phyloP scores from a whole-genome alignment of 2,888 invertebrate genomes.

The Drosophila pegasa region DNA sequence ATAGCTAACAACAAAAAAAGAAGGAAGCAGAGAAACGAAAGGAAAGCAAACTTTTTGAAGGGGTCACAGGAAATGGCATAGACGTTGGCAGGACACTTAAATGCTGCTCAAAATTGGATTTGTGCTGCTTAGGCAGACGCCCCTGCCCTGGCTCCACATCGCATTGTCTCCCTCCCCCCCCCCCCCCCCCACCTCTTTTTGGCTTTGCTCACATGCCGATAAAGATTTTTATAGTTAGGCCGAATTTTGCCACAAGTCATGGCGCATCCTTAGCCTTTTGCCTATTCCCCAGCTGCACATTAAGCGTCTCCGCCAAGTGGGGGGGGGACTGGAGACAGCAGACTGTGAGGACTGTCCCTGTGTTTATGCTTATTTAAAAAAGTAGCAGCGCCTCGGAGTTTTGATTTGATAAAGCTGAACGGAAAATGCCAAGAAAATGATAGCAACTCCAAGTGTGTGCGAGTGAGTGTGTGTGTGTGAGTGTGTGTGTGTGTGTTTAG shows the following conservation, averaged over 20 bases:
- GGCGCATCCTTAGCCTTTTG: slow-evolving; percentile 62
- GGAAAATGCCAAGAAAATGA: slow-evolving; percentile 54
- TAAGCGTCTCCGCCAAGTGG: slow-evolving; percentile 39
- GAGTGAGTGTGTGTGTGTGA: background rate
- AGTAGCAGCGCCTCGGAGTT: slow-evolving; percentile 70
- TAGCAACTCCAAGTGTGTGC: slow-evolving; percentile 35
- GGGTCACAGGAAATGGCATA: slow-evolving; percentile 46
- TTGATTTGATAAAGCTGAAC: slow-evolving; percentile 77
- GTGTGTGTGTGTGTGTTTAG: slow-evolving; percentile 29
- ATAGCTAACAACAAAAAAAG: slow-evolving; percentile 55
- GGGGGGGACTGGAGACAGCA: background rate
- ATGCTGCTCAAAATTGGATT: slow-evolving; percentile 77
- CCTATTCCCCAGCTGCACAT: slow-evolving; percentile 75
- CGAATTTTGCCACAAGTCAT: slow-evolving; percentile 70
- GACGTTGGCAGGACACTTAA: slow-evolving; percentile 68
- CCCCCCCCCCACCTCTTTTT: background rate
- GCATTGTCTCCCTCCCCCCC: background rate
- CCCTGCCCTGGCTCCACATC: background rate
- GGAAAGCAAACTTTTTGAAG: slow-evolving; percentile 25
- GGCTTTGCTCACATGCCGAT: slow-evolving; percentile 56
- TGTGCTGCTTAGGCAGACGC: slow-evolving; percentile 58
- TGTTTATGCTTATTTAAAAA: slow-evolving; percentile 80
- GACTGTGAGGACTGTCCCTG: slow-evolving; percentile 36
- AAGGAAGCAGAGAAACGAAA: background rate
- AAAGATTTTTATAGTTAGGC: slow-evolving; percentile 78